Conservation (phyloP, 2,797 vertebrate species). For the Tachyglossus aculeatus region DNA sequence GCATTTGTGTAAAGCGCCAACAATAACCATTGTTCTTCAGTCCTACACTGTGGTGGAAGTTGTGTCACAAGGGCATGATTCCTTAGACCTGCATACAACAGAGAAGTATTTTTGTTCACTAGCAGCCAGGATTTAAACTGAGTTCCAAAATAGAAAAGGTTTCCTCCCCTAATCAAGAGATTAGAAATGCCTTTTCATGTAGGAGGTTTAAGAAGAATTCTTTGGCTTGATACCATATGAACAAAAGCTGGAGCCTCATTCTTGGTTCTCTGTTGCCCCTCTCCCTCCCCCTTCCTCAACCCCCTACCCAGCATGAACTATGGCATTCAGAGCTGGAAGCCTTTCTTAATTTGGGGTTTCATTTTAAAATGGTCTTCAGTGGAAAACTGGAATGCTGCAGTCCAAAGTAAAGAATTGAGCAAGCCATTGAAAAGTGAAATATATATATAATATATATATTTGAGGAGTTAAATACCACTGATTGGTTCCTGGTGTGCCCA, state of each 20-base stretch:
- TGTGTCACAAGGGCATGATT: conserved; percentile 29
- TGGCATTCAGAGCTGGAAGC: neutral
- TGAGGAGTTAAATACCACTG: too few species aligned
- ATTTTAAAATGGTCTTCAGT: neutral
- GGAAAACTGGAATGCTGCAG: neutral
- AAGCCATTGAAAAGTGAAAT: too few species aligned
- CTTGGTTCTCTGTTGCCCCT: neutral
- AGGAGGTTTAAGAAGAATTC: conserved; percentile 48
- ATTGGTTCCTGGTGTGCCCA: too few species aligned
- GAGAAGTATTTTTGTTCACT: conserved; percentile 46
- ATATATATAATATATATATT: too few species aligned
- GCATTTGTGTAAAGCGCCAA: conserved; percentile 19
- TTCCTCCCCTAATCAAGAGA: conserved; percentile 21
- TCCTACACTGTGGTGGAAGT: conserved; percentile 2
- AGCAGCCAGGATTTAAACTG: conserved; percentile 23
- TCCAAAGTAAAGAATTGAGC: too few species aligned
- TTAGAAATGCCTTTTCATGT: conserved; percentile 54
- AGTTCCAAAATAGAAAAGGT: conserved; percentile 35
- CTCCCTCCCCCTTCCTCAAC: neutral
- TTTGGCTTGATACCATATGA: neutral
- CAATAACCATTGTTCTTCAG: conserved; percentile 26
- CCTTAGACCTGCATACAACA: conserved; percentile 38
- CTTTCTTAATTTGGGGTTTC: conserved; percentile 19
- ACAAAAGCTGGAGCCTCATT: conserved; percentile 28
- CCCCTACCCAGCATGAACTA: neutral